Evolutionary conservation across 2,113 vertebrate genomes (phyloP).

Genomic region (Struthidea cinerea): DNA sequence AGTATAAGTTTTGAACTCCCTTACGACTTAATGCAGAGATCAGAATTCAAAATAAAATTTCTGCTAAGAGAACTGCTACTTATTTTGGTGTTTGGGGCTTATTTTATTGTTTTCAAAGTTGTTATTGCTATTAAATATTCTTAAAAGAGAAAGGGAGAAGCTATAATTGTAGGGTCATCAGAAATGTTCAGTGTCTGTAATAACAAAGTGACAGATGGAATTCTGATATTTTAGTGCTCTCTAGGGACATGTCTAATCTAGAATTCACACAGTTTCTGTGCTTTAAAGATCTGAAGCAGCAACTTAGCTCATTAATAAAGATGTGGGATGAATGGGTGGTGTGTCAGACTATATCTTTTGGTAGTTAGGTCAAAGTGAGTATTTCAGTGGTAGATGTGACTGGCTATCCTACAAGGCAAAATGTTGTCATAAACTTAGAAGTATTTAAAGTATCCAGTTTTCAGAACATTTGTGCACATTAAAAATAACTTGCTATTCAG

Average conservation of each 20-base stretch:
- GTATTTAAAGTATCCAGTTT: conserved; percentile 46
- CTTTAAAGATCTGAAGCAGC: background rate
- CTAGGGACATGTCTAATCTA: background rate
- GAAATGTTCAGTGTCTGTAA: background rate
- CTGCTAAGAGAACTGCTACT: background rate
- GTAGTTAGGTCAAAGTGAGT: conserved; percentile 38
- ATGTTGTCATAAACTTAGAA: conserved; percentile 24
- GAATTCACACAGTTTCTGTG: background rate
- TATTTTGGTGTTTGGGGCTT: background rate
- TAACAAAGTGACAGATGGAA: background rate
- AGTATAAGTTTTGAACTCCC: background rate
- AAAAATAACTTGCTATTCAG: conserved; percentile 52
- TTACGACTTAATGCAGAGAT: background rate
- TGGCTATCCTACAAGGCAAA: conserved; percentile 30
- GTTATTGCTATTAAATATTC: background rate
- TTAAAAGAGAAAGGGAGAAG: background rate
- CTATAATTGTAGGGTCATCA: background rate
- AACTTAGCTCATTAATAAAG: background rate
- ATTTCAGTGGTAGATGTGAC: background rate
- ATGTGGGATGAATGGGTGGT: background rate
- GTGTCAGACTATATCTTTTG: background rate
- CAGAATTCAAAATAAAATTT: background rate
- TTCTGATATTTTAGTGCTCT: background rate
- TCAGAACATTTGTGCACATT: conserved; percentile 35
- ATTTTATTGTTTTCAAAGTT: background rate